A percentile compares a stretch with the other conserved stretches of the same genome.
Conservation (phyloP, 2,888 invertebrate genomes). For the Diarsia brunnea region DNA sequence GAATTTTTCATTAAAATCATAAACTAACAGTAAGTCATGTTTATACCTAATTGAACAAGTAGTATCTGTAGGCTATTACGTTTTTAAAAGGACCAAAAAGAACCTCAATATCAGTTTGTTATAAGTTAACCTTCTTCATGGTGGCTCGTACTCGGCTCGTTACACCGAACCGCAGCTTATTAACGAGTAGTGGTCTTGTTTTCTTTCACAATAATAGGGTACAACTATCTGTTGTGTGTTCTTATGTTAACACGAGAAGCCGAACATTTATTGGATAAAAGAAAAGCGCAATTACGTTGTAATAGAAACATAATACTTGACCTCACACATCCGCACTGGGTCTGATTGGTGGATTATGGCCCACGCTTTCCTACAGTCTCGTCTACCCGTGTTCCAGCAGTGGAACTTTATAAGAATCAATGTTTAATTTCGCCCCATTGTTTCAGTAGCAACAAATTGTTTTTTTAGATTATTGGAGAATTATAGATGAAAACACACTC, state of each 20-base stretch:
- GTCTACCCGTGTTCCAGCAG: not conserved
- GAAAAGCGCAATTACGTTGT: not conserved
- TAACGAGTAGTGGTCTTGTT: slow-evolving; percentile 48
- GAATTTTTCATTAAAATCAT: not conserved
- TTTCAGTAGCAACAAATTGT: not conserved
- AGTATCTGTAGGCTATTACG: not conserved
- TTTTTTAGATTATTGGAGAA: not conserved
- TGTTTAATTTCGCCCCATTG: not conserved
- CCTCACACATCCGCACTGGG: not conserved
- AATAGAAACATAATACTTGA: not conserved
- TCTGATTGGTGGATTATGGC: not conserved
- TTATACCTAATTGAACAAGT: not conserved
- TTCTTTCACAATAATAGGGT: slow-evolving; percentile 38
- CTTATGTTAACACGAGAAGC: slow-evolving; percentile 12
- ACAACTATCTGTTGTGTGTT: slow-evolving; percentile 24
- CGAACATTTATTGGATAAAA: slow-evolving; percentile 16
- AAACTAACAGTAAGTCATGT: not conserved
- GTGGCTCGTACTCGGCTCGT: slow-evolving; percentile 10
- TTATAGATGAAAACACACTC: too few relatives aligned
- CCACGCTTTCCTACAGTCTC: not conserved
- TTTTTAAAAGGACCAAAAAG: not conserved
- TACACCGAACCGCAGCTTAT: slow-evolving; percentile 39
- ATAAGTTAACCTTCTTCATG: slow-evolving; percentile 10
- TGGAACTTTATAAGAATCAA: not conserved
- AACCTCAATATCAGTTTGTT: too few relatives aligned